These are phyloP conservation scores for Camponotus fellah DNA, from an alignment of 2,888 invertebrate genomes.

Conservation along the genomic window DNA sequence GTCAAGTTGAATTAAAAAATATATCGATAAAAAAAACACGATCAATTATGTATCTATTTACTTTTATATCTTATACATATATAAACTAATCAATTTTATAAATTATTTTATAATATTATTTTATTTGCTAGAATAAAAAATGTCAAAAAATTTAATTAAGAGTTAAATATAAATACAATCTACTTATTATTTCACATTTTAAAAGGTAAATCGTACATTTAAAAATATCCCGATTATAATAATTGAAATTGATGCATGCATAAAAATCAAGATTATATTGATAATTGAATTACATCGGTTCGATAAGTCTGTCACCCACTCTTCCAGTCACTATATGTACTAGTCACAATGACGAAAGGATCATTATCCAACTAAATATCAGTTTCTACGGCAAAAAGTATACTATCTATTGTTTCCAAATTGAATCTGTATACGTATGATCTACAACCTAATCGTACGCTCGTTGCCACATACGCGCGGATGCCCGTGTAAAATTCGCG, in stretches of 20 bases:
- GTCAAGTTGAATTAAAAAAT: background rate
- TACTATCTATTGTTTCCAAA: slow-evolving; percentile 51
- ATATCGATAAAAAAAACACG: background rate
- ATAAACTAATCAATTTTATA: background rate
- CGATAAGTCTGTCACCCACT: slow-evolving; percentile 28
- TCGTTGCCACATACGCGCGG: slow-evolving; percentile 12
- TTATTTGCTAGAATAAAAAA: background rate
- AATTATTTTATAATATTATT: background rate
- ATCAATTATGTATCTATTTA: background rate
- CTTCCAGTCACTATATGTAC: background rate
- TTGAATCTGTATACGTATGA: slow-evolving; percentile 46
- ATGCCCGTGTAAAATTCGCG: slow-evolving; percentile 25
- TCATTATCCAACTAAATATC: slow-evolving; percentile 57
- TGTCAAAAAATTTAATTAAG: background rate
- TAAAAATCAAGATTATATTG: slow-evolving; percentile 18
- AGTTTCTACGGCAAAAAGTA: slow-evolving; percentile 47
- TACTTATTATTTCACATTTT: background rate
- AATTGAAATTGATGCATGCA: slow-evolving; percentile 22
- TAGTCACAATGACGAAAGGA: background rate
- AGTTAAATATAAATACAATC: background rate
- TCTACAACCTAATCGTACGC: slow-evolving; percentile 6
- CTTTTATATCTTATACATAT: background rate
- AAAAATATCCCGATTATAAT: background rate
- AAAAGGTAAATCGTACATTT: background rate
- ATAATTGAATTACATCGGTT: slow-evolving; percentile 19